phyloP scores from a whole-genome alignment of 2,888 invertebrate species.

The Pseudococcus longispinus region DNA sequence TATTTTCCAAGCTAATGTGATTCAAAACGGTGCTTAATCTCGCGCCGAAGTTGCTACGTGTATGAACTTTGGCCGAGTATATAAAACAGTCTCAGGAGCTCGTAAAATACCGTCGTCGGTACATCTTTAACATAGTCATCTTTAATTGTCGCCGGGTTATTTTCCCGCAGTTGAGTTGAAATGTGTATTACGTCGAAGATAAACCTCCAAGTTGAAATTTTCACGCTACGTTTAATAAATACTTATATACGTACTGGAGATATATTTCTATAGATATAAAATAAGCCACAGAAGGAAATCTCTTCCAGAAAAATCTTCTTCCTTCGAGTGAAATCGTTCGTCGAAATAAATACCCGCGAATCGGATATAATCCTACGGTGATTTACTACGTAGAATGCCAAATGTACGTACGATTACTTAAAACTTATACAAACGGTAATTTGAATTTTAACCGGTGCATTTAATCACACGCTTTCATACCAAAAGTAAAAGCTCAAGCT shows the following conservation, averaged over 20 bases:
- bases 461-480: slow-evolving; percentile 15
- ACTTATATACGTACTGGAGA: not conserved
- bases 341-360: slow-evolving; percentile 17
- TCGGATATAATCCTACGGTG: slow-evolving; percentile 2
- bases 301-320: not conserved
- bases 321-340: not conserved
- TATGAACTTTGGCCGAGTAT: not conserved
- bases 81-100: not conserved
- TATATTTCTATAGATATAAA: not conserved
- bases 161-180: not conserved
- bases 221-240: slow-evolving; percentile 17
- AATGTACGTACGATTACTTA: not conserved
- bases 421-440: slow-evolving; percentile 10
- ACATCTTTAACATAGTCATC: slow-evolving; percentile 1
- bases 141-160: slow-evolving; percentile 2
- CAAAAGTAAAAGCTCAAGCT: slow-evolving; percentile 6
- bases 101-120: not conserved
- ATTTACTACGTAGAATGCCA: slow-evolving; percentile 9
- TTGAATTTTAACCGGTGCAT: slow-evolving; percentile 18
- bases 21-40: not conserved
- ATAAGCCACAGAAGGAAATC: not conserved
- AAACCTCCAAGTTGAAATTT: not conserved
- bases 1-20: not conserved
- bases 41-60: not conserved
- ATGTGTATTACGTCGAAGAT: slow-evolving; percentile 17